phyloP scores from a whole-genome alignment of 1,140 invertebrate species.

The Muscidifurax raptorellus region DNA sequence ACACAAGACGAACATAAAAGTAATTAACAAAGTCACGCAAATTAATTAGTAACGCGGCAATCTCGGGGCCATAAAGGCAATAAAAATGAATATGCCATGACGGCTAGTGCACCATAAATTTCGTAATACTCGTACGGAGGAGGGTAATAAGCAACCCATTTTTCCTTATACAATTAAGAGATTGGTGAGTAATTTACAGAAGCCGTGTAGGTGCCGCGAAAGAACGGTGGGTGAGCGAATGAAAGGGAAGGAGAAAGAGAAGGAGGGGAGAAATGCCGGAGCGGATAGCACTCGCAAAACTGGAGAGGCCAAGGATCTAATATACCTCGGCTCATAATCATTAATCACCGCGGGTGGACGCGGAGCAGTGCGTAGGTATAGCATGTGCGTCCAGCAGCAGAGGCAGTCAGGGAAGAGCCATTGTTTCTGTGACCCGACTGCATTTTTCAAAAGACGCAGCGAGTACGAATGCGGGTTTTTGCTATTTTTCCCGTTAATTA shows the following conservation, averaged over 20 bases:
- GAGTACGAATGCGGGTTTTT: not conserved
- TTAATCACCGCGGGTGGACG: constrained; percentile 68
- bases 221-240: not conserved
- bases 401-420: constrained; percentile 43
- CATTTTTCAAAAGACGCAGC: constrained; percentile 61
- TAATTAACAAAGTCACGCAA: constrained; percentile 10
- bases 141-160: constrained; percentile 64
- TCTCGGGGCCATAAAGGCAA: not conserved
- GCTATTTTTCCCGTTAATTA: not conserved
- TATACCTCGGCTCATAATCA: constrained; percentile 72
- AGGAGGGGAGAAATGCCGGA: constrained; percentile 46
- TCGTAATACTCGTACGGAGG: constrained; percentile 60
- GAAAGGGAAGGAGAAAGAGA: not conserved
- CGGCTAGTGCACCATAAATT: not conserved
- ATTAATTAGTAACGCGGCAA: constrained; percentile 24
- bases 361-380: constrained; percentile 60
- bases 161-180: constrained; percentile 69
- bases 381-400: constrained; percentile 50
- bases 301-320: constrained; percentile 66
- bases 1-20: not conserved
- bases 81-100: constrained; percentile 41
- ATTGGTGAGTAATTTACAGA: constrained; percentile 68
- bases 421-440: constrained; percentile 56
- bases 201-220: constrained; percentile 24
- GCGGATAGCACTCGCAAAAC: constrained; percentile 57